phyloP scores from a whole-genome alignment of 2,113 vertebrate species.

The Agelaius tricolor region DNA sequence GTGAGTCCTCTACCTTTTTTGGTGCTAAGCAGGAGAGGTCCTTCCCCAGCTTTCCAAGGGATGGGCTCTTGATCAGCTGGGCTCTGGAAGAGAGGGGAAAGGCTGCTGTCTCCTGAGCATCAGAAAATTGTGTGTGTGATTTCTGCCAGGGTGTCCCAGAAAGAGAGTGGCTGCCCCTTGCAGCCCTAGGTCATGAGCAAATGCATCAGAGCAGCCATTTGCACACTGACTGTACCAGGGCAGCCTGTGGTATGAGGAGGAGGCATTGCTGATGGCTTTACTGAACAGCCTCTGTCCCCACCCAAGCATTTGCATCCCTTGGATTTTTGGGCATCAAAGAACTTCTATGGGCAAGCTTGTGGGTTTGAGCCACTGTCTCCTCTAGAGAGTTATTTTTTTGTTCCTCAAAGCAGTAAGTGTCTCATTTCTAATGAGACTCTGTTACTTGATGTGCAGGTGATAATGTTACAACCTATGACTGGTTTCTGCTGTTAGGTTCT shows the following conservation, averaged over 20 bases:
- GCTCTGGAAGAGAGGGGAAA: neutral
- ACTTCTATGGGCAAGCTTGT: rapidly evolving
- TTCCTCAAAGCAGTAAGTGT: neutral
- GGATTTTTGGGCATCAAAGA: neutral
- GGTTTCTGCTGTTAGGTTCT: neutral
- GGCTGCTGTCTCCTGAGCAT: rapidly evolving
- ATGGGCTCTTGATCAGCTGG: neutral
- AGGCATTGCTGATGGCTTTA: neutral
- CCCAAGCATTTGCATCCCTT: neutral
- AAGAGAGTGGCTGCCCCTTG: neutral
- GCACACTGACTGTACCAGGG: neutral
- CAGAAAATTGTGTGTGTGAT: neutral
- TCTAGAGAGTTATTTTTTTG: neutral
- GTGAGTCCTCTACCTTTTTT: constrained; percentile 50
- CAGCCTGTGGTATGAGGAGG: neutral
- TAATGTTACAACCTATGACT: neutral
- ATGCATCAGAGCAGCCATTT: neutral
- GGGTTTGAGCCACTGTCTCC: neutral
- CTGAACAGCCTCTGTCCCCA: neutral
- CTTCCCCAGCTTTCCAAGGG: neutral
- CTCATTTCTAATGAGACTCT: neutral
- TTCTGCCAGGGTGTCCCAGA: neutral
- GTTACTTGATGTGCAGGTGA: neutral
- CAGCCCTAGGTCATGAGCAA: neutral
- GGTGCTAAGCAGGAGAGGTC: constrained; percentile 19